Conservation (phyloP, 1,140 invertebrate genomes). For the Colletes latitarsis region DNA sequence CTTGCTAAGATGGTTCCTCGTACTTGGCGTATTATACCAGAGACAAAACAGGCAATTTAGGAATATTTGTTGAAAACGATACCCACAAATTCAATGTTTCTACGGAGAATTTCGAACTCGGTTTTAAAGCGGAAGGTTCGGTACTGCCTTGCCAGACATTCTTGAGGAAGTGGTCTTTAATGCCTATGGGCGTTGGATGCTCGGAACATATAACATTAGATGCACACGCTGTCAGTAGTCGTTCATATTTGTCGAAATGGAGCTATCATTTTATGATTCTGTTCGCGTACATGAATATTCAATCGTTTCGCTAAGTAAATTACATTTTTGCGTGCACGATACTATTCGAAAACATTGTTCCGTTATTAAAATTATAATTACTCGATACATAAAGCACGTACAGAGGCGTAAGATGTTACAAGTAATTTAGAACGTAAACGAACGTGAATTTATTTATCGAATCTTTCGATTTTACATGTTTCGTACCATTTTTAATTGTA, state of each 20-base stretch:
- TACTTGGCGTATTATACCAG: no score
- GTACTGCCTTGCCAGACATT: constrained; percentile 1
- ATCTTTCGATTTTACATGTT: neutral
- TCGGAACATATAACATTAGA: neutral
- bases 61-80: constrained; percentile 11
- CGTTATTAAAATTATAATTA: neutral
- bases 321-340: neutral
- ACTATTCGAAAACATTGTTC: neutral
- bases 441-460: neutral
- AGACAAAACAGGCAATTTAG: no score
- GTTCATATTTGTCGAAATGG: neutral
- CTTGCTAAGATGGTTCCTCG: no score
- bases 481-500: neutral
- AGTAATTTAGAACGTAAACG: no score
- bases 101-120: constrained; percentile 44
- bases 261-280: neutral
- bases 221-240: neutral
- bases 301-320: neutral
- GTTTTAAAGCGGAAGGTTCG: constrained; percentile 34
- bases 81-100: constrained; percentile 45
- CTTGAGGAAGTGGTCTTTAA: constrained; percentile 32
- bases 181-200: neutral
- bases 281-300: neutral
- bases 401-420: neutral
- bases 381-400: neutral